phyloP scores from a whole-genome alignment of 2,797 vertebrate species.

The Enteromius mattozi region DNA sequence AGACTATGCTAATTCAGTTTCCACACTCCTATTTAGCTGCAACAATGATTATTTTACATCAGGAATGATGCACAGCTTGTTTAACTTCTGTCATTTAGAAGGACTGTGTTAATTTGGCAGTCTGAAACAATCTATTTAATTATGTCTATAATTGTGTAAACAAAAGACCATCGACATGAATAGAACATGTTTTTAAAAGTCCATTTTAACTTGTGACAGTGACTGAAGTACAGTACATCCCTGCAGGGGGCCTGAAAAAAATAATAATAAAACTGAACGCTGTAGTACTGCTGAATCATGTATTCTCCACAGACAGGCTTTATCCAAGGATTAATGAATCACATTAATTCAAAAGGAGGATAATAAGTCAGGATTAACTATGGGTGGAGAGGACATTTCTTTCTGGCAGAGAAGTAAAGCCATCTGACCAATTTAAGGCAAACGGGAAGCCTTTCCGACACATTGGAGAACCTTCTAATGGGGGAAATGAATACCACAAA shows the following conservation, averaged over 20 bases:
- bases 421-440: slow-evolving; percentile 51
- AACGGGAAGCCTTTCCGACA: slow-evolving; percentile 33
- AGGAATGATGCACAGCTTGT: not conserved
- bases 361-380: slow-evolving; percentile 57
- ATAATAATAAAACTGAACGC: slow-evolving; percentile 45
- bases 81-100: slow-evolving; percentile 15
- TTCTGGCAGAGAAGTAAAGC: slow-evolving; percentile 42
- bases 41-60: slow-evolving; percentile 21
- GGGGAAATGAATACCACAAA: slow-evolving; percentile 27
- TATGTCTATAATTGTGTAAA: slow-evolving; percentile 16
- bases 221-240: slow-evolving; percentile 19
- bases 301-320: slow-evolving; percentile 58
- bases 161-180: slow-evolving; percentile 1
- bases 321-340: slow-evolving; percentile 59
- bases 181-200: slow-evolving; percentile 11
- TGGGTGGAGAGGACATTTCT: slow-evolving; percentile 42
- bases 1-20: slow-evolving; percentile 13
- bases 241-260: slow-evolving; percentile 47
- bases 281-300: slow-evolving; percentile 46
- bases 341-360: slow-evolving; percentile 58
- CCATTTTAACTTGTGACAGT: slow-evolving; percentile 22
- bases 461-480: slow-evolving; percentile 19
- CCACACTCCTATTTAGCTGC: not conserved
- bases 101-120: not conserved
- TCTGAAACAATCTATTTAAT: slow-evolving; percentile 16